phyloP scores from a whole-genome alignment of 2,113 vertebrate species.

The Lanius ludovicianus region DNA sequence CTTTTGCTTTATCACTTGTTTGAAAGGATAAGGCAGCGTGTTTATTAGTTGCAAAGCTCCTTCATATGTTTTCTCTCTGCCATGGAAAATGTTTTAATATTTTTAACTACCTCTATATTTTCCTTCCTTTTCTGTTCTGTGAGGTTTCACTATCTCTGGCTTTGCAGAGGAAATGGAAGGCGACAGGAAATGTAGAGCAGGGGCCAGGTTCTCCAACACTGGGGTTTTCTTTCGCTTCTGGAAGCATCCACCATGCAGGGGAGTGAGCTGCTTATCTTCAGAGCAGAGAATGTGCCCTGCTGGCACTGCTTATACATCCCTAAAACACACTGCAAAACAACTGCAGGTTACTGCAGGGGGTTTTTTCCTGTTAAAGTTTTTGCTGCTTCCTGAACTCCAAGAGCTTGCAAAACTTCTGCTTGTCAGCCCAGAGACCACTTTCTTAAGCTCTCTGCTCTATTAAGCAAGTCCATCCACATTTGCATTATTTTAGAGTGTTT shows the following conservation, averaged over 20 bases:
- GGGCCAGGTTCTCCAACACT: not conserved
- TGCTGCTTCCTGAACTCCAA: not conserved
- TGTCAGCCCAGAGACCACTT: not conserved
- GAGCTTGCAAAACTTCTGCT: not conserved
- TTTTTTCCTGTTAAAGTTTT: not conserved
- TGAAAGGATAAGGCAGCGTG: not conserved
- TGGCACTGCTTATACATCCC: too few species aligned
- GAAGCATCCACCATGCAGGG: fast-evolving
- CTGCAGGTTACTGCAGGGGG: fast-evolving
- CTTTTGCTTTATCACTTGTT: not conserved
- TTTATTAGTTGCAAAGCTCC: not conserved
- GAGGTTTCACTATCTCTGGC: not conserved
- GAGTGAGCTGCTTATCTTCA: not conserved
- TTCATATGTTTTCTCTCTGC: not conserved
- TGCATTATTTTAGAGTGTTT: not conserved
- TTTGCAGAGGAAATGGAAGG: not conserved
- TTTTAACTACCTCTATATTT: not conserved
- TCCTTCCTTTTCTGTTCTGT: not conserved
- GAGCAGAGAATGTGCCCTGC: not conserved
- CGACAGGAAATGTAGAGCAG: not conserved
- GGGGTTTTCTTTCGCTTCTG: not conserved
- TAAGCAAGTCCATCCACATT: not conserved
- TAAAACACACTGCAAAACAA: not conserved
- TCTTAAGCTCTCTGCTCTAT: not conserved
- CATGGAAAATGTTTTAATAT: not conserved